Percentiles rank a stretch among this genome's conserved stretches.
Conservation (phyloP, 2,888 invertebrate species). For the Dichetophora obliterata region DNA sequence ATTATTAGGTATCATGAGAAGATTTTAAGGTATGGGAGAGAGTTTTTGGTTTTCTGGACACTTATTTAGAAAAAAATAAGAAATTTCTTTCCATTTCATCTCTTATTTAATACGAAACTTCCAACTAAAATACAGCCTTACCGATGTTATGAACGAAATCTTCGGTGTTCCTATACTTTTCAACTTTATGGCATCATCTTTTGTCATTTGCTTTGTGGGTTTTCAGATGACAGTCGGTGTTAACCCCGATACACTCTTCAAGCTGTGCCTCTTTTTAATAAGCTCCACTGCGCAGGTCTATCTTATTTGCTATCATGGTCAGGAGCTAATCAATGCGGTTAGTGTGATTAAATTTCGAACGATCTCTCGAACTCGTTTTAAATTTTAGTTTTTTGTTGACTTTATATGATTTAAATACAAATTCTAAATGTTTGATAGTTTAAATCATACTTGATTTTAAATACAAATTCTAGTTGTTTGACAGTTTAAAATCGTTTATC, state of each 20-base stretch:
- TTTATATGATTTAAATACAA: too few relatives aligned
- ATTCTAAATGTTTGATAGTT: too few relatives aligned
- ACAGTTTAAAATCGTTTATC: too few relatives aligned
- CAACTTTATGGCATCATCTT: slow-evolving; percentile 53
- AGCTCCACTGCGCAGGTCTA: slow-evolving; percentile 58
- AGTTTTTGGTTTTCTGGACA: slow-evolving; percentile 9
- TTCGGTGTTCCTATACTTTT: slow-evolving; percentile 53
- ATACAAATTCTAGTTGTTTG: too few relatives aligned
- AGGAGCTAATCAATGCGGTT: slow-evolving; percentile 58
- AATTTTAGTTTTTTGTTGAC: background rate
- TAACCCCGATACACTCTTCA: slow-evolving; percentile 52
- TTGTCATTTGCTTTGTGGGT: slow-evolving; percentile 57
- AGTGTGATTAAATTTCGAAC: slow-evolving; percentile 17
- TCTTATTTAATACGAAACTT: background rate
- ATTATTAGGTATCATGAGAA: slow-evolving; percentile 50
- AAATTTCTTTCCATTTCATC: background rate
- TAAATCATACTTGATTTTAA: too few relatives aligned
- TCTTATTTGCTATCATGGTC: slow-evolving; percentile 61
- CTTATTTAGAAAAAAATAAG: too few relatives aligned
- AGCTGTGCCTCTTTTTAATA: slow-evolving; percentile 58
- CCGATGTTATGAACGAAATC: slow-evolving; percentile 48
- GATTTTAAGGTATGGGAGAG: slow-evolving; percentile 46
- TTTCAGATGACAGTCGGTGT: slow-evolving; percentile 61
- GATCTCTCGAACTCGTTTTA: background rate
- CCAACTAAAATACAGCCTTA: slow-evolving; percentile 36